phyloP scores from a whole-genome alignment of 1,140 invertebrate genomes.

The Paracyclopina nana region DNA sequence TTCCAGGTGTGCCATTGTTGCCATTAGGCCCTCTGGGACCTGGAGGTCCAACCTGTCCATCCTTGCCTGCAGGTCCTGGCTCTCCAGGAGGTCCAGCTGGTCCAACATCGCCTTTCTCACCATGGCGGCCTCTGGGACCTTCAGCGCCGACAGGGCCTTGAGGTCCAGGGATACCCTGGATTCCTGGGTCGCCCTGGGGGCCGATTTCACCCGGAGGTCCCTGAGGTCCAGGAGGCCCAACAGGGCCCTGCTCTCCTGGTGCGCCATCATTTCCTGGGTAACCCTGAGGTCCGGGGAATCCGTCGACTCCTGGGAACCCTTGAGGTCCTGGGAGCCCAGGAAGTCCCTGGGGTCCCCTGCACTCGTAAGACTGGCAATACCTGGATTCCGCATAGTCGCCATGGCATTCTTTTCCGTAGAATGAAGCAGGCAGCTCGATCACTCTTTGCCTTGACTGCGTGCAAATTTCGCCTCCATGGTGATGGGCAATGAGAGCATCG shows the following conservation, averaged over 20 bases:
- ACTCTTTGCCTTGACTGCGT: neutral
- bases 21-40: slow-evolving; percentile 17
- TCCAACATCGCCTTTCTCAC: slow-evolving; percentile 22
- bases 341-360: slow-evolving; percentile 26
- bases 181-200: slow-evolving; percentile 19
- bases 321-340: slow-evolving; percentile 25
- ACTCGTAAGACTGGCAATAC: slow-evolving; percentile 1
- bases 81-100: slow-evolving; percentile 20
- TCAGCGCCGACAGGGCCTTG: slow-evolving; percentile 4
- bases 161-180: slow-evolving; percentile 19
- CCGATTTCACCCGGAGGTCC: slow-evolving; percentile 19
- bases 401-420: neutral
- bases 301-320: slow-evolving; percentile 21
- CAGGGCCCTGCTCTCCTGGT: slow-evolving; percentile 16
- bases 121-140: slow-evolving; percentile 19
- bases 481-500: too few species aligned
- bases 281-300: slow-evolving; percentile 17
- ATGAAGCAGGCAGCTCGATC: neutral
- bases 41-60: slow-evolving; percentile 14
- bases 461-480: neutral
- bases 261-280: slow-evolving; percentile 20
- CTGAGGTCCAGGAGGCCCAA: slow-evolving; percentile 15
- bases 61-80: slow-evolving; percentile 14
- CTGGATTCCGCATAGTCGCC: neutral
- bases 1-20: slow-evolving; percentile 21